These are phyloP conservation scores for Orius insidiosus DNA, from an alignment of 1,140 invertebrate genomes.

Conservation along the genomic window DNA sequence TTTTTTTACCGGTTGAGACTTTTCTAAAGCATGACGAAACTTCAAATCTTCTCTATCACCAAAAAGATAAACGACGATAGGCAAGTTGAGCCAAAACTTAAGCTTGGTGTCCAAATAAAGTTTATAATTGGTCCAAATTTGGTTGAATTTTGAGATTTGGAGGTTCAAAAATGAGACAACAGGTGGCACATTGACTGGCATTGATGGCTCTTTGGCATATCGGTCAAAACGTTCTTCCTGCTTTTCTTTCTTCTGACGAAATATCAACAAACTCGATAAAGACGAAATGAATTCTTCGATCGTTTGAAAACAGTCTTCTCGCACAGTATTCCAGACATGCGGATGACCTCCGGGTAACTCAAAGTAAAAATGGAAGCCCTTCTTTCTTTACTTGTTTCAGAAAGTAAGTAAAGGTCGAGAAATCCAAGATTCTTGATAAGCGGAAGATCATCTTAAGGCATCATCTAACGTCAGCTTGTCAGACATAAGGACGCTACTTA, in stretches of 20 bases:
- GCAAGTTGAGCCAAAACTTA: conserved; percentile 4
- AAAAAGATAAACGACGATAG: conserved; percentile 11
- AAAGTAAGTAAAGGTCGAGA: conserved; percentile 42
- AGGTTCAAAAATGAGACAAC: not conserved
- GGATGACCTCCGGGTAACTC: conserved; percentile 60
- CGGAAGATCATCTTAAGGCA: conserved; percentile 37
- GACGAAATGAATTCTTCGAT: conserved; percentile 41
- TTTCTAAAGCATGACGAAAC: conserved; percentile 6
- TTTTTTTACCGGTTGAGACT: no score
- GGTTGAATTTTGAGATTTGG: conserved; percentile 4
- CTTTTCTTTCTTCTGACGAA: not conserved
- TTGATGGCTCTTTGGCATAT: not conserved
- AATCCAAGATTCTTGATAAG: conserved; percentile 53
- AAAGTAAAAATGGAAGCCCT: conserved; percentile 45
- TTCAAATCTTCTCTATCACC: conserved; percentile 8
- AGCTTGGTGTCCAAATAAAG: conserved; percentile 6
- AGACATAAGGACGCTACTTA: not conserved
- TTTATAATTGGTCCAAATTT: not conserved
- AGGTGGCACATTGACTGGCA: not conserved
- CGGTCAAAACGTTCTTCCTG: not conserved
- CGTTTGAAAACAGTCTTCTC: conserved; percentile 36
- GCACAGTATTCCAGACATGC: conserved; percentile 55
- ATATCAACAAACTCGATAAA: not conserved
- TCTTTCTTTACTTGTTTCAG: conserved; percentile 35
- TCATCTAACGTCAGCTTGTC: conserved; percentile 29